Base-by-base conservation (phyloP, 2,888 invertebrate species). In the Entomobrya proxima region DNA sequence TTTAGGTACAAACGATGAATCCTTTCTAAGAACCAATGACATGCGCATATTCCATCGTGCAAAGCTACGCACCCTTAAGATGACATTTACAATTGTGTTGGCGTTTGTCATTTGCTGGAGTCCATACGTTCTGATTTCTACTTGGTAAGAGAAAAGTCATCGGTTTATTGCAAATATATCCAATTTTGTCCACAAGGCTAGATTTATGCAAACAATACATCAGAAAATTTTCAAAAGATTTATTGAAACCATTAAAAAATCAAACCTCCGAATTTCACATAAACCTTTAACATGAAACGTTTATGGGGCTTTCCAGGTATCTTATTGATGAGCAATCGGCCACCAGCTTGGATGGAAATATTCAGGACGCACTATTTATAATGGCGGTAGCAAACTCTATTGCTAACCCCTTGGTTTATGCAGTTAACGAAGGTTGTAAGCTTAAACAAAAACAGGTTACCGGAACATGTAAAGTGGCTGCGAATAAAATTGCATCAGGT, bases 341-440 rank as follows among this genome's bases (percentile, higher is more conserved):
- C 0, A 75, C 52, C 1, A 79, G 61, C 7, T 40, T 85, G 27
- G 79, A 85, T 44, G 79, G 79, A 91, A 93, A 90, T 91, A 95
- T 4, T 95, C 95, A 91, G 18, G 95, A 95, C 90, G 93, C 94
- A 24, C 93, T 96, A 89, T 95, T 95, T 92, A 93, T 96, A 91
- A 96, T 96, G 94, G 96, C 95, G 0, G 95, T 96, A 0, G 95
- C 95, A 67, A 96, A 96, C 91, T 95, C 95, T 40, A 96, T 96
- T 91, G 95, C 96, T 93, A 95, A 96, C 91, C 96, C 96, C 0
- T 92, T 96, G 64, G 95, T 96, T 13, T 96, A 96, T 90, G 96
- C 96, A 1, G 61, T 79, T 32, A 85, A 85, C 35, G 94, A 94
- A 67, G 95, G 94, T 90, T 94, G 94, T 7, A 92, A 85, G 30